Base-by-base conservation (phyloP, 2,113 vertebrate genomes). In the Opisthocomus hoazin region DNA sequence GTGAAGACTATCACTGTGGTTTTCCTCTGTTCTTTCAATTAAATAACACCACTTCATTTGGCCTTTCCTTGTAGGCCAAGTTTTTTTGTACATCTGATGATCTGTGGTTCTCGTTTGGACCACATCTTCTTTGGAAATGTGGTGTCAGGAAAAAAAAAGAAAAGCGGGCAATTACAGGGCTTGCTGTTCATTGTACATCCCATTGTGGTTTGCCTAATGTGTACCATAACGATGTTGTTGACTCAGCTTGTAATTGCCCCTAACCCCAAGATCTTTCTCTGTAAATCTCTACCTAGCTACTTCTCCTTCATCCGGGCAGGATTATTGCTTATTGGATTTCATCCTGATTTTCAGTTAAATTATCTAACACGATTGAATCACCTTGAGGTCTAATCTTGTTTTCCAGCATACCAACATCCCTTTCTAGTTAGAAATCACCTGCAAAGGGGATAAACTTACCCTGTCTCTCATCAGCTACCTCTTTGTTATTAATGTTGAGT, bases 181-280 rank as follows among this genome's bases (percentile, higher is more conserved):
- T 54, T 17, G 2, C 20, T 30, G 36, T 5, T 24, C 46, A 18
- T 10, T 34, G 74, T 48, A 22, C 8, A 16, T 26, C 68, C 61
- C 11, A 1, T 5, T 26, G 36, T 12, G 22, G 36, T 45, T 63
- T 43, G 19, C 27, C 41, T 14, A 5, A 16, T 15, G 0, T 1
- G 6, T 11, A 12, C 36, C 34, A 19, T 36, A 30, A 20, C 5
- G 10, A 20, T 7, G 29, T 48, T 45, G 29, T 16, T 23, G 63
- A 9, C 29, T 57, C 14, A 5, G 41, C 21, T 26, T 9, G 20
- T n/a, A 57, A 57, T 11, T 63, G 48, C 37, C 6, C 0, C 1
- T 37, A n/a, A 12, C 29, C 34, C 43, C 50, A 29, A 37, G 43
- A 69, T 18, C 41, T 61, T 43, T 45, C 23, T 66, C 53, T 23